These are phyloP conservation scores for Anagrus nilaparvatae DNA, from an alignment of 1,140 invertebrate species.

Conservation along the genomic window DNA sequence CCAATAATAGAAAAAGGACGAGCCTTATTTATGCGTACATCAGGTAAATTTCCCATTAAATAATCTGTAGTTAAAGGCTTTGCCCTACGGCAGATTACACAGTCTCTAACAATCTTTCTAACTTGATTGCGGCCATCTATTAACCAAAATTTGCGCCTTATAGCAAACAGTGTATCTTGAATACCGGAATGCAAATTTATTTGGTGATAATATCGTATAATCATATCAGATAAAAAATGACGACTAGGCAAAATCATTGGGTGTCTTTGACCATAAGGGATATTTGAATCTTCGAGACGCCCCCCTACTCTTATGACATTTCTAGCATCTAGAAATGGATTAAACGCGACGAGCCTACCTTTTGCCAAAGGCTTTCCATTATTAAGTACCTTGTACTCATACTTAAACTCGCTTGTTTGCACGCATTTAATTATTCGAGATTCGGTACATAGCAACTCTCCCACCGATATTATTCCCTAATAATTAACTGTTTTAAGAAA, in stretches of 20 bases:
- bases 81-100: constrained; percentile 14
- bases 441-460: no score
- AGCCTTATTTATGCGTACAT: constrained; percentile 15
- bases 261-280: not conserved
- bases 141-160: constrained; percentile 20
- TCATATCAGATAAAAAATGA: not conserved
- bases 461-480: no score
- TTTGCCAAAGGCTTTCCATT: no score
- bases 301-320: not conserved
- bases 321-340: not conserved
- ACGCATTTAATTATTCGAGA: no score
- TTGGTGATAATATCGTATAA: not conserved
- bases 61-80: constrained; percentile 13
- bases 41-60: constrained; percentile 31
- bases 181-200: not conserved
- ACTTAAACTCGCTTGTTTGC: no score
- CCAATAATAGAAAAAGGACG: constrained; percentile 29
- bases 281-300: not conserved
- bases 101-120: constrained; percentile 18
- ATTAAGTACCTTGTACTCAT: no score
- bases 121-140: constrained; percentile 16
- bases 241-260: not conserved
- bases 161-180: not conserved
- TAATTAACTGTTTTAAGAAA: no score
- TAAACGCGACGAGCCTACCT: no score